Conservation (phyloP, 2,797 vertebrate genomes). For the Lithobates pipiens region DNA sequence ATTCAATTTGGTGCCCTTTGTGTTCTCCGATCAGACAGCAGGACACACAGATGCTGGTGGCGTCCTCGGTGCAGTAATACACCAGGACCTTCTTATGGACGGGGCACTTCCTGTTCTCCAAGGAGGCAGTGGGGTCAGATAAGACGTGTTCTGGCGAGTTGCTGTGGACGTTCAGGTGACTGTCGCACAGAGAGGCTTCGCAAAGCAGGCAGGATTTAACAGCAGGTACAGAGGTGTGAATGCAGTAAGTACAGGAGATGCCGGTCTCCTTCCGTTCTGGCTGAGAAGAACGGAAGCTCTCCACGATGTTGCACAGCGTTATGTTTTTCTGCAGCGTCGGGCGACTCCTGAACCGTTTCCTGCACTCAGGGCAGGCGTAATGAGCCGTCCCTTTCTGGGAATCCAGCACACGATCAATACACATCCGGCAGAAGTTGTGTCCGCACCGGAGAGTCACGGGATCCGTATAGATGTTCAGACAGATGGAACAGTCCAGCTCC, state of each 20-base stretch:
- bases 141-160: constrained; percentile 22
- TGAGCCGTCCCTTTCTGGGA: background rate
- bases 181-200: constrained; percentile 31
- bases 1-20: background rate
- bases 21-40: constrained; percentile 32
- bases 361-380: constrained; percentile 28
- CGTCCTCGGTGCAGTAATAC: constrained; percentile 34
- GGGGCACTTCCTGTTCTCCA: constrained; percentile 12
- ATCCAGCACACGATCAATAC: background rate
- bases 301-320: constrained; percentile 4
- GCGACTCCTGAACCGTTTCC: background rate
- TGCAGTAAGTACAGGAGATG: constrained; percentile 24
- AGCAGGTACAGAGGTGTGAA: background rate
- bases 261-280: background rate
- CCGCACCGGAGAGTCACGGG: constrained; percentile 14
- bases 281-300: background rate
- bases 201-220: constrained; percentile 24
- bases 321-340: background rate
- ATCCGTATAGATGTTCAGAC: constrained; percentile 13
- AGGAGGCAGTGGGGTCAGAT: constrained; percentile 13
- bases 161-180: constrained; percentile 8
- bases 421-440: constrained; percentile 33
- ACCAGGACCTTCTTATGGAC: constrained; percentile 25
- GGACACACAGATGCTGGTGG: constrained; percentile 18
- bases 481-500: constrained; percentile 27